Conservation (phyloP, 2,113 vertebrate genomes). For the Myocastor coypus region DNA sequence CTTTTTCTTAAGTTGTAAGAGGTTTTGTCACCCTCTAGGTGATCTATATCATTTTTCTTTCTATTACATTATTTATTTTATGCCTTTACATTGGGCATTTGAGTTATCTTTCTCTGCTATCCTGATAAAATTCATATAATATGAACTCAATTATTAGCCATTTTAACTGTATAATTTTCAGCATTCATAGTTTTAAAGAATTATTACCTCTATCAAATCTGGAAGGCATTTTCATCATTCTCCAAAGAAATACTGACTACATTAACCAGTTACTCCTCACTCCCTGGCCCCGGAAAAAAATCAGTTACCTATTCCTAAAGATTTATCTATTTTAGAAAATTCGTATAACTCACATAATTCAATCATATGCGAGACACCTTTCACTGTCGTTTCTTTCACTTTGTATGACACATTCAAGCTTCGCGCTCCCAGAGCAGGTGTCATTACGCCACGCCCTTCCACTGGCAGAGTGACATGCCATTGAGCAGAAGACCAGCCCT, state of each 20-base stretch:
- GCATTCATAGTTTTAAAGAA: background rate
- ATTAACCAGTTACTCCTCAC: background rate
- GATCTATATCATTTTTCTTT: background rate
- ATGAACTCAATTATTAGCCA: background rate
- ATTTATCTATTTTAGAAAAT: background rate
- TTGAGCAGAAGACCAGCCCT: fast-evolving
- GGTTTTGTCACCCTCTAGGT: background rate
- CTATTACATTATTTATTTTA: background rate
- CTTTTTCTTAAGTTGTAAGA: background rate
- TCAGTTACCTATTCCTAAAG: background rate
- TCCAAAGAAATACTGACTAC: background rate
- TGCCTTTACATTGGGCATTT: background rate
- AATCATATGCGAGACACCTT: background rate
- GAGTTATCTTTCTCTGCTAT: background rate
- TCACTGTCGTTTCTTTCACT: background rate
- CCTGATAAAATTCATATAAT: background rate
- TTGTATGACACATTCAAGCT: background rate
- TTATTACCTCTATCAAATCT: background rate
- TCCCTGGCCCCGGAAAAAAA: background rate
- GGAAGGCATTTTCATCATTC: background rate
- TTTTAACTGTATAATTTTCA: background rate
- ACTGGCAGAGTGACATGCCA: background rate
- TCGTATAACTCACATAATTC: background rate
- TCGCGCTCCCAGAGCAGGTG: background rate
- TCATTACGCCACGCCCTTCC: background rate